phyloP scores from a whole-genome alignment of 2,888 invertebrate species.

The Epinotia ramella region DNA sequence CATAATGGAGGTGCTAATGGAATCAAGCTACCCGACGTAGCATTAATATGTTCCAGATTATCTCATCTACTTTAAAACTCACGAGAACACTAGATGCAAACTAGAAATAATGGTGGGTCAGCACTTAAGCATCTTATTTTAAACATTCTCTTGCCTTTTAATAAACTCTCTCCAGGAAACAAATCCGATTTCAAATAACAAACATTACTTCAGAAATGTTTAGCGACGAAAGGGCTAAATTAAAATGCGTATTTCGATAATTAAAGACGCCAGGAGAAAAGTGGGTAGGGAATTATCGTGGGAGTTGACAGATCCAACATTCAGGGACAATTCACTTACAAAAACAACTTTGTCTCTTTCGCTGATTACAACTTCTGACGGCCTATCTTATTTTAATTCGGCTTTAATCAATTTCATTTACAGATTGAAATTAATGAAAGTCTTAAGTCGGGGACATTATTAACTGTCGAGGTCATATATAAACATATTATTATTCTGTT shows the following conservation, averaged over 20 bases:
- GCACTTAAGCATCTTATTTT: conserved; percentile 33
- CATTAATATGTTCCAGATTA: conserved; percentile 21
- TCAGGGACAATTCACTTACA: conserved; percentile 63
- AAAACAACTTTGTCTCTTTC: conserved; percentile 48
- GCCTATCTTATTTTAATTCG: conserved; percentile 36
- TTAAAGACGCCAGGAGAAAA: conserved; percentile 57
- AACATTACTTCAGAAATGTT: conserved; percentile 63
- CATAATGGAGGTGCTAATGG: conserved; percentile 27
- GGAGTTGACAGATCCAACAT: conserved; percentile 54
- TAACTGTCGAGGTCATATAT: conserved; percentile 45
- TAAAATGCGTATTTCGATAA: conserved; percentile 68
- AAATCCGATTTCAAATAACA: conserved; percentile 69
- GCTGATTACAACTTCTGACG: conserved; percentile 35
- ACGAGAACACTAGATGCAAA: conserved; percentile 20
- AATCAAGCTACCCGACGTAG: conserved; percentile 18
- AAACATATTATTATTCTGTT: not conserved
- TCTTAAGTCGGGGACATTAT: conserved; percentile 8
- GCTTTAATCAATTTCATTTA: conserved; percentile 41
- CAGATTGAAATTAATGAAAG: conserved; percentile 26
- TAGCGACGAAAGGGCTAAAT: conserved; percentile 59
- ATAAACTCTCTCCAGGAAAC: conserved; percentile 58
- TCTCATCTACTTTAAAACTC: conserved; percentile 25
- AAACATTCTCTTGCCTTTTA: conserved; percentile 53
- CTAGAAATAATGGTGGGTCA: conserved; percentile 34
- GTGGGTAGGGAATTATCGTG: conserved; percentile 52